Evolutionary conservation across 2,888 invertebrate species (phyloP).

Genomic region (Phaedon cochleariae): DNA sequence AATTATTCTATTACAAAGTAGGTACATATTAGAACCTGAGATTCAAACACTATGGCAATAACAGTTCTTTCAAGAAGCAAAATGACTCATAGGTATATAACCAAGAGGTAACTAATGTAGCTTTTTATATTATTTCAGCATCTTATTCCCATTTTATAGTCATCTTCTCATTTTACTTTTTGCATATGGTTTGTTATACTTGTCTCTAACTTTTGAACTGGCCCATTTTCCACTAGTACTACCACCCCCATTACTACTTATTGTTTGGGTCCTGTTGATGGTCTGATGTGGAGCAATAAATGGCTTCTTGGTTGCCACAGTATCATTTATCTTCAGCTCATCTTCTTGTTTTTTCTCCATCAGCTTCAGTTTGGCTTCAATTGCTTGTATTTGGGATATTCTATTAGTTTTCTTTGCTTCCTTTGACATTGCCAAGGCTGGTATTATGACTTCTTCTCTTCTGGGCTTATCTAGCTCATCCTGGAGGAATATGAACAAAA

Average conservation of each 20-base stretch:
- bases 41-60: too few species aligned
- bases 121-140: too few species aligned
- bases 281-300: constrained; percentile 74
- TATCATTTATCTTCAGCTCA: constrained; percentile 79
- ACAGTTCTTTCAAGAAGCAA: too few species aligned
- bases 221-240: constrained; percentile 12
- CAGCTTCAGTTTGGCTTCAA: constrained; percentile 85
- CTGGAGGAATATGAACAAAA: constrained; percentile 60
- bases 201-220: constrained; percentile 41
- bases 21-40: too few species aligned
- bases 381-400: constrained; percentile 84
- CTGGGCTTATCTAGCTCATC: constrained; percentile 76
- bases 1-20: too few species aligned
- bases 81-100: too few species aligned
- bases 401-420: constrained; percentile 74
- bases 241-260: constrained; percentile 41
- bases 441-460: constrained; percentile 79
- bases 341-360: constrained; percentile 76
- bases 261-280: constrained; percentile 62
- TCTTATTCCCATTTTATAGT: background rate
- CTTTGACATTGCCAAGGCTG: constrained; percentile 75
- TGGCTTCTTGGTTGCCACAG: constrained; percentile 72
- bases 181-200: constrained; percentile 47
- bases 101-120: too few species aligned
- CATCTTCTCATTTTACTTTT: constrained; percentile 36